Evolutionary conservation across 2,797 vertebrate genomes (phyloP).

Genomic region (Microtus californicus): DNA sequence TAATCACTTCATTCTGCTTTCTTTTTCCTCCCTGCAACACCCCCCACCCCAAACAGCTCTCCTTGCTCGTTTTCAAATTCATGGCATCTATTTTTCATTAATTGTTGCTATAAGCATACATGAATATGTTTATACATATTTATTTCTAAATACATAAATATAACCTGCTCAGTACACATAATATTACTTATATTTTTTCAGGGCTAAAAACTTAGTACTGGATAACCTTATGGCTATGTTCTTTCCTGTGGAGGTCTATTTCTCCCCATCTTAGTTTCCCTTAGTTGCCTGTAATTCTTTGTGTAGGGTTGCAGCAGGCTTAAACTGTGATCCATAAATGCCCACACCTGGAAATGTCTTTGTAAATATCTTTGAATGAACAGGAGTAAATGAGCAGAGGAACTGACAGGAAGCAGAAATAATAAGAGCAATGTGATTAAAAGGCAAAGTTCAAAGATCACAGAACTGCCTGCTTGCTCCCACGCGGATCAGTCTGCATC

Average conservation of each 20-base stretch:
- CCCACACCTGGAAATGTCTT: constrained; percentile 55
- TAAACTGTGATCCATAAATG: constrained; percentile 1
- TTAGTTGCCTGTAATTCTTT: not conserved
- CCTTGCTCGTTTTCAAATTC: not conserved
- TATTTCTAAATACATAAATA: not conserved
- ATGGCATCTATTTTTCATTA: not conserved
- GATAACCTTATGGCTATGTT: not conserved
- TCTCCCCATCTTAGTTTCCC: not conserved
- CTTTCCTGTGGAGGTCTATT: not conserved
- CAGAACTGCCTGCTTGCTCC: not conserved
- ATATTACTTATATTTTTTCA: not conserved
- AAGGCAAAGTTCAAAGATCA: constrained; percentile 5
- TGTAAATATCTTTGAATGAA: not conserved
- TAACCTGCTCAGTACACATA: not conserved
- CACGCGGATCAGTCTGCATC: constrained; percentile 10
- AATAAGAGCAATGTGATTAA: constrained; percentile 44
- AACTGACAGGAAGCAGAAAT: constrained; percentile 30
- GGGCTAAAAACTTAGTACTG: not conserved
- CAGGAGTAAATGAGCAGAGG: not conserved
- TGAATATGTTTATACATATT: not conserved
- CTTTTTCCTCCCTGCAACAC: not conserved
- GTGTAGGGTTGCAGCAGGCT: not conserved
- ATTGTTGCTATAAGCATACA: not conserved
- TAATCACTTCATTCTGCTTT: not conserved
- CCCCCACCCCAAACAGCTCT: not conserved